Conservation (phyloP, 1,140 invertebrate species). For the Ostrea denselamellosa region DNA sequence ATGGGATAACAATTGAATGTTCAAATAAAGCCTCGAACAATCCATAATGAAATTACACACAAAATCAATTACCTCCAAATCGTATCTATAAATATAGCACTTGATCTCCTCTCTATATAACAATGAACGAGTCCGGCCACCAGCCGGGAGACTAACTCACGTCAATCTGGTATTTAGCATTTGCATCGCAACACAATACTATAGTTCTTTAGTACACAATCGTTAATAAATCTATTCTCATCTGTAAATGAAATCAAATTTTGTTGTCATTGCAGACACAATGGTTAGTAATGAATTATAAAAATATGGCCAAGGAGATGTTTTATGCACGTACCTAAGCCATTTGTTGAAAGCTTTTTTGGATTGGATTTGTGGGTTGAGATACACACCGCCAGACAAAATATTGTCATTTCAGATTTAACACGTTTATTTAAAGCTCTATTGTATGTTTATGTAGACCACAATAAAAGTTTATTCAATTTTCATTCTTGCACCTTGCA, state of each 20-base stretch:
- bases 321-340: constrained; percentile 35
- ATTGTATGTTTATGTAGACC: constrained; percentile 39
- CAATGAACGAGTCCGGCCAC: constrained; percentile 20
- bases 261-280: constrained; percentile 39
- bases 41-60: constrained; percentile 40
- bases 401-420: constrained; percentile 40
- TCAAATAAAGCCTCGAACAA: constrained; percentile 16
- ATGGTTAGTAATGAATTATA: constrained; percentile 39
- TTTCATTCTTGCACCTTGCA: constrained; percentile 38
- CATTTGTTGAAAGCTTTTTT: constrained; percentile 36
- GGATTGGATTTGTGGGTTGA: constrained; percentile 38
- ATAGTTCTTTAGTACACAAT: constrained; percentile 42
- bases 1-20: constrained; percentile 38
- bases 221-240: constrained; percentile 35
- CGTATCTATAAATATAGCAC: constrained; percentile 42
- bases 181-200: constrained; percentile 36
- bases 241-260: constrained; percentile 40
- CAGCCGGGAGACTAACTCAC: constrained; percentile 32
- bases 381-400: constrained; percentile 36
- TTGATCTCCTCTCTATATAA: constrained; percentile 30
- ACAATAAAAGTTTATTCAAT: constrained; percentile 39
- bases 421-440: constrained; percentile 39
- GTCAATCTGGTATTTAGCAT: constrained; percentile 32
- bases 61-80: constrained; percentile 45
- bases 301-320: constrained; percentile 27